These are phyloP conservation scores for Ophion slaviceki DNA, from an alignment of 2,888 invertebrate genomes.

Conservation along the genomic window DNA sequence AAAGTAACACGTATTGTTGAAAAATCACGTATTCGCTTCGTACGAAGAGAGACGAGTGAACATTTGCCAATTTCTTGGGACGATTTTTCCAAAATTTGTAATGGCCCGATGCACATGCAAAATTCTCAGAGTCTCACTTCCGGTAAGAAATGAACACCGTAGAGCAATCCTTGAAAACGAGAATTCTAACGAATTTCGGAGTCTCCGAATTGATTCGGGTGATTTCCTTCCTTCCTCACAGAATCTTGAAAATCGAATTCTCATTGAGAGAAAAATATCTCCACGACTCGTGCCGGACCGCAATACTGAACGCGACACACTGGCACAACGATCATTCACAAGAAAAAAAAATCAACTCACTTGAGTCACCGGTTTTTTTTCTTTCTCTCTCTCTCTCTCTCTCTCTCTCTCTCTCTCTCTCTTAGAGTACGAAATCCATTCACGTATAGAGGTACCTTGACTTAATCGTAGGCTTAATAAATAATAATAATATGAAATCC, in stretches of 20 bases:
- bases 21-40: not conserved
- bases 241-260: not conserved
- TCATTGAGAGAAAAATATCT: conserved; percentile 11
- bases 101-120: not conserved
- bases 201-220: not conserved
- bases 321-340: conserved; percentile 62
- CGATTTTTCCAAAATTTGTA: not conserved
- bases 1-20: not conserved
- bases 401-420: conserved; percentile 18
- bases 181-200: not conserved
- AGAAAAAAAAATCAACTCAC: conserved; percentile 61
- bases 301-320: conserved; percentile 56
- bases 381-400: conserved; percentile 10
- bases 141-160: not conserved
- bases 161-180: not conserved
- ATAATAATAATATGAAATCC: conserved; percentile 66
- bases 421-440: conserved; percentile 72
- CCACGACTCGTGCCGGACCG: conserved; percentile 31
- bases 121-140: conserved; percentile 1
- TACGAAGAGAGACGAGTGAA: not conserved
- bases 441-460: conserved; percentile 51
- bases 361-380: conserved; percentile 58
- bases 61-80: not conserved
- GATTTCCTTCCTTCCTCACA: not conserved
- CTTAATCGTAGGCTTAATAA: conserved; percentile 62